Evolutionary conservation across 2,888 invertebrate genomes (phyloP), one percentile per base, ranked within the genome.

Genomic region (Lasioglossum figueresi): DNA sequence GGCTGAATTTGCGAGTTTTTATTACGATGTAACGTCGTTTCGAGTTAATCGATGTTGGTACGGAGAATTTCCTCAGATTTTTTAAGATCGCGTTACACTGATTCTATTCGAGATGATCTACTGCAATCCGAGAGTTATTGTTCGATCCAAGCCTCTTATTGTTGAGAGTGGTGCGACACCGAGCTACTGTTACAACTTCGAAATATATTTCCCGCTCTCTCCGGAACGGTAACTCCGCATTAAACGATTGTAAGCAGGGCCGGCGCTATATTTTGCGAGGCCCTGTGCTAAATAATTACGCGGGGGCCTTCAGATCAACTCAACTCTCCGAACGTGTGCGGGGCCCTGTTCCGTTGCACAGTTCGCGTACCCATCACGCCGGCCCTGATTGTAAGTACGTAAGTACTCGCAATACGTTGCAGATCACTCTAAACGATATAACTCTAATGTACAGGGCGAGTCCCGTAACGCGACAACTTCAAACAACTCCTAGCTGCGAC

Each of bases 1-100:
- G 85, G 85, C 80, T 85, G 80, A 80, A 77, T 84, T 43, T 75
- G 80, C 81, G 78, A 85, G 40, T 85, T 85, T 85, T 85, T 85
- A 85, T 85, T 80, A 77, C 80, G 75, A 77, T 77, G 77, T 81
- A 77, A 74, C 76, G 76, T 80, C 76, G 79, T 84, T 84, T 66
- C 75, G 34, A 84, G 66, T 56, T 72, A 79, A 76, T 84, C 66
- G 63, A 72, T 71, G 84, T 71, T 83, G 75, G 66, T 84, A 84
- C 63, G 31, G 76, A 68, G 5, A 70, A 75, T 78, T 72, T 45
- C 71, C 45, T 84, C 66, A n/a, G 72, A 79, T 34, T 79, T 71
- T 79, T 34, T 76, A 71, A 31, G 56, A 79, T 48, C 66, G 56
- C 48, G 71, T 59, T 16, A 23, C 56, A 66, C 73, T 68, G 66